Evolutionary conservation across 2,888 invertebrate species (phyloP).

Genomic region (Chesias legatella): DNA sequence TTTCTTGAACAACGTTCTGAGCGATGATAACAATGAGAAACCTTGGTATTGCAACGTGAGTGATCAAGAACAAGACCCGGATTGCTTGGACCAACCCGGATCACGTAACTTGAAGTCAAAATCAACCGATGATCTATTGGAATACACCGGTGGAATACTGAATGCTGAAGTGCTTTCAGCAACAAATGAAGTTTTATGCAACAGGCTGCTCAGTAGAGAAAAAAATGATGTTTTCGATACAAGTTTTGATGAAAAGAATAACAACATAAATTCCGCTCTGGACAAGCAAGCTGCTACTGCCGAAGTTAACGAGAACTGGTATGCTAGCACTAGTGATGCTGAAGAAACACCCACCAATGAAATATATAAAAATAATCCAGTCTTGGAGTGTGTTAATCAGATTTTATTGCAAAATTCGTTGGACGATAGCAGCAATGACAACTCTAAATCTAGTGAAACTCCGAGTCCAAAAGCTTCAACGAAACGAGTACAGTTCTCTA

Average conservation of each 20-base stretch:
- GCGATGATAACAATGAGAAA: conserved; percentile 64
- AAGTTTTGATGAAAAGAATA: conserved; percentile 58
- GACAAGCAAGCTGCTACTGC: conserved; percentile 49
- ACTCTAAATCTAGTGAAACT: conserved; percentile 70
- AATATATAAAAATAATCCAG: conserved; percentile 89
- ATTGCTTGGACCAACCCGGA: conserved; percentile 58
- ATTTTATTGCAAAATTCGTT: conserved; percentile 88
- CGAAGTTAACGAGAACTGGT: conserved; percentile 87
- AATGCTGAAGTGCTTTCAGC: conserved; percentile 63
- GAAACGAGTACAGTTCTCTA: conserved; percentile 83
- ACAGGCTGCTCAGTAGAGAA: conserved; percentile 53
- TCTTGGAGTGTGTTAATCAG: conserved; percentile 92
- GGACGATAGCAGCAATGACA: conserved; percentile 78
- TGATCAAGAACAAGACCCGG: conserved; percentile 72
- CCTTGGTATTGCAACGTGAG: conserved; percentile 78
- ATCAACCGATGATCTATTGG: conserved; percentile 61
- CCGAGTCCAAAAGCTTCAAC: conserved; percentile 72
- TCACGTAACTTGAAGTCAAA: conserved; percentile 58
- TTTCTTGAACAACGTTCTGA: conserved; percentile 68
- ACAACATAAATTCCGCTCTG: conserved; percentile 53
- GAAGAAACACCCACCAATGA: conserved; percentile 86
- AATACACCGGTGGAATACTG: conserved; percentile 50
- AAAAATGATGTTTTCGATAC: conserved; percentile 52
- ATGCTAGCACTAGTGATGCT: conserved; percentile 88
- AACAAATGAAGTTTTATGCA: conserved; percentile 69